Evolutionary conservation across 1,140 invertebrate species (phyloP), one percentile per base, ranked within the genome.

Genomic region (Drosophila varians): DNA sequence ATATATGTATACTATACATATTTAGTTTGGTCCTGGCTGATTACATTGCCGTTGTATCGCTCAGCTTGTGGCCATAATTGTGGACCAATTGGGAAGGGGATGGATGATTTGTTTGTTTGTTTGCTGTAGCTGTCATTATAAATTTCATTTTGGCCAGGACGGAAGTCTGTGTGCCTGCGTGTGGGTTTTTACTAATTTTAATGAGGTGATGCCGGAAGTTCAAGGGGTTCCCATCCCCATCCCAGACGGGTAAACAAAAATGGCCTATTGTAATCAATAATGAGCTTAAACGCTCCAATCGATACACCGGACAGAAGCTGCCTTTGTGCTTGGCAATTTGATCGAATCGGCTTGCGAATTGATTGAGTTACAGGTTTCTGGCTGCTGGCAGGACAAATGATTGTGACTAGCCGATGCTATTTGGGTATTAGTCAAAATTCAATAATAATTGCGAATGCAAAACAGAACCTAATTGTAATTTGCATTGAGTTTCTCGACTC

Each of bases 71-170:
- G 54, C 62, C 78, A 83, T 82, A 83, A 77, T 77, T 83, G 74
- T 70, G 72, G 60, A 34, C 58, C 28, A 26, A 16, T 53, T 40
- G 40, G 40, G 19, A 40, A 46, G 42, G 36, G 34, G 28, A 49
- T 76, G 34, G 28, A 49, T 76, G 68, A 47, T 70, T 69, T 70
- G 54, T 52, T 55, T 34, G 48, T 64, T 28, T 69, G 40, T 58
- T 43, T 51, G 53, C 46, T 73, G 77, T 64, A 55, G 79, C 79
- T 84, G 79, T 84, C 80, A 86, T 86, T 86, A 84, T 86, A 86
- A 86, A 86, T 84, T 84, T 78, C 43, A 76, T 86, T 84, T 57
- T 48, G 56, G 64, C 60, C 65, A 28, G 12, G 68, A 62, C 71
- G 56, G 62, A 75, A 79, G 61, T 65, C 47, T 54, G 46, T 58